A percentile compares a stretch with the other conserved stretches of the same genome.
Conservation (phyloP, 2,113 vertebrate genomes). For the Trematomus loennbergii region DNA sequence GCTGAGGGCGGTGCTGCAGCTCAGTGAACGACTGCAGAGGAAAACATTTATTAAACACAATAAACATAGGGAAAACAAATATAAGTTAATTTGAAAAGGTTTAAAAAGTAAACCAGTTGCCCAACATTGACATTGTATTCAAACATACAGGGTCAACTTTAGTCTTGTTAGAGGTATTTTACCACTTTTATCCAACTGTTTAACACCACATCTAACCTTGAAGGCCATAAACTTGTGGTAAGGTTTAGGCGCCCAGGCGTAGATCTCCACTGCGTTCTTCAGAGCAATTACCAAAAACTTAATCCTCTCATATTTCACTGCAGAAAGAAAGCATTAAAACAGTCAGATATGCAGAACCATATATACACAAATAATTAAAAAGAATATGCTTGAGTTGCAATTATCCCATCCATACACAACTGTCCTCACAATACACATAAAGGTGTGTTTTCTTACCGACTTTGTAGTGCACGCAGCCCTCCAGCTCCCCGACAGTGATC, state of each 20-base stretch:
- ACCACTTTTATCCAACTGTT: not conserved
- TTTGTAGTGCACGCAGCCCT: slow-evolving; percentile 99
- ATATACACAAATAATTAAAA: too few species aligned
- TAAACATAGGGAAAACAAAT: not conserved
- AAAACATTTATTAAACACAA: not conserved
- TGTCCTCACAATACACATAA: not conserved
- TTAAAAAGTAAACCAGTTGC: too few species aligned
- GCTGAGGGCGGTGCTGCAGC: slow-evolving; percentile 95
- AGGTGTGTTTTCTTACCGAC: slow-evolving; percentile 86
- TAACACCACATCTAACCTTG: slow-evolving; percentile 87
- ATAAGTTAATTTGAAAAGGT: too few species aligned
- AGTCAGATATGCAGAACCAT: not conserved
- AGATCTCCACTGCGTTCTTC: slow-evolving; percentile 98
- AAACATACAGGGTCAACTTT: not conserved
- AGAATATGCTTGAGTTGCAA: too few species aligned
- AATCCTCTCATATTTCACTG: slow-evolving; percentile 99
- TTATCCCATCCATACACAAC: too few species aligned
- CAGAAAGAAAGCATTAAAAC: slow-evolving; percentile 59
- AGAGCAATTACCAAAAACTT: slow-evolving; percentile 99
- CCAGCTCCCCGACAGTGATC: slow-evolving; percentile 97
- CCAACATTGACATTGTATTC: not conserved
- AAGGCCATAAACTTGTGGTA: slow-evolving; percentile 99
- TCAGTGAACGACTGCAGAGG: slow-evolving; percentile 95
- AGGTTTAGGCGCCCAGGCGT: slow-evolving; percentile 98
- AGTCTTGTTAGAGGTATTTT: too few species aligned